Evolutionary conservation across 30 jellyfish, hydroid and myxozoan species (phyloP).

Genomic region (Cassiopea andromeda): DNA sequence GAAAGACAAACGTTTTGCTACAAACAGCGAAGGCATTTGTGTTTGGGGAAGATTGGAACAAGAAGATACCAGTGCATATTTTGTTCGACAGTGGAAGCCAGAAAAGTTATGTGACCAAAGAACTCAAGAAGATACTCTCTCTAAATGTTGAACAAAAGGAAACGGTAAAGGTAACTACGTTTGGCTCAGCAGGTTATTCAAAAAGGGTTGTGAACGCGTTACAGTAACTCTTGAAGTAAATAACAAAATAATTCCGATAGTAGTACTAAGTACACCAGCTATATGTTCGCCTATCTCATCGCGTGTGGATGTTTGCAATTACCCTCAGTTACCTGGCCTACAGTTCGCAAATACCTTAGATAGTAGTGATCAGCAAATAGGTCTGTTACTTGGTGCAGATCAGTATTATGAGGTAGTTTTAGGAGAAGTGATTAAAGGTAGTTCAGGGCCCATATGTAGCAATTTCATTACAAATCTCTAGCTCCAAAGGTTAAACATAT

Average conservation of each 20-base stretch:
- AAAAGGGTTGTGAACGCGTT: slow-evolving; percentile 43
- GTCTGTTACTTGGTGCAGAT: slow-evolving; percentile 60
- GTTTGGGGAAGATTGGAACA: slow-evolving; percentile 30
- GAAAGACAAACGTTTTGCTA: too few species aligned
- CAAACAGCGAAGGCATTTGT: slow-evolving; percentile 10
- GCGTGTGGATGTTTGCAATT: slow-evolving; percentile 43
- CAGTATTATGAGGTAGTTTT: slow-evolving; percentile 48
- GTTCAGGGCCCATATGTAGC: slow-evolving; percentile 46
- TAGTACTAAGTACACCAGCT: slow-evolving; percentile 35
- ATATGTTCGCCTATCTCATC: slow-evolving; percentile 57
- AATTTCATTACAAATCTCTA: too few species aligned
- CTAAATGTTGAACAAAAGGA: neutral
- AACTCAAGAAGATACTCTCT: neutral
- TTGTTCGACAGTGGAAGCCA: slow-evolving; percentile 23
- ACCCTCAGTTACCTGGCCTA: slow-evolving; percentile 54
- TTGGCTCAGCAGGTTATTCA: slow-evolving; percentile 36
- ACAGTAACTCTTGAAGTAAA: slow-evolving; percentile 28
- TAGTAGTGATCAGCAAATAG: slow-evolving; percentile 23
- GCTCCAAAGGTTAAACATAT: too few species aligned
- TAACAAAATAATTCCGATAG: slow-evolving; percentile 26
- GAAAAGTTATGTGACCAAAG: slow-evolving; percentile 2
- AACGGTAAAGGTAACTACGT: slow-evolving; percentile 21
- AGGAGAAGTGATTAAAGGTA: slow-evolving; percentile 67
- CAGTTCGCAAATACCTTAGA: neutral
- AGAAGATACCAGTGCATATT: slow-evolving; percentile 11